These are phyloP conservation scores for Acanthacorydalis orientalis DNA, from an alignment of 2,888 invertebrate species.

Conservation along the genomic window DNA sequence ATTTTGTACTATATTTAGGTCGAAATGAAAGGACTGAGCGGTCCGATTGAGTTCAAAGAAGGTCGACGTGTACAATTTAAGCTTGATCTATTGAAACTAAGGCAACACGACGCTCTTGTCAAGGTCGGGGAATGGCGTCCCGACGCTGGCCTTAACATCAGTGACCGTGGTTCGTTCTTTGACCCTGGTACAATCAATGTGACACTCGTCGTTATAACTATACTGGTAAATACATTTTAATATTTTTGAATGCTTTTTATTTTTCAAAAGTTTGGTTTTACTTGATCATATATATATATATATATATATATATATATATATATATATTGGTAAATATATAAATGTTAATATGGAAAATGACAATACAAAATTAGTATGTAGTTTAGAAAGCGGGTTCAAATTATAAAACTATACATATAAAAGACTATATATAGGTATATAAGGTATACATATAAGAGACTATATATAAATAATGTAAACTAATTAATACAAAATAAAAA, in stretches of 20 bases:
- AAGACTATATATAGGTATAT: too few relatives aligned
- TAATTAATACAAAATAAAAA: too few relatives aligned
- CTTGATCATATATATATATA: too few relatives aligned
- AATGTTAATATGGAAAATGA: too few relatives aligned
- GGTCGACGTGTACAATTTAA: constrained; percentile 58
- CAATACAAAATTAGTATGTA: too few relatives aligned
- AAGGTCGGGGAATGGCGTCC: constrained; percentile 66
- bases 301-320: too few relatives aligned
- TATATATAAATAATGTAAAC: too few relatives aligned
- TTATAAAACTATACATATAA: too few relatives aligned
- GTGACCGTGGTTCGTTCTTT: constrained; percentile 52
- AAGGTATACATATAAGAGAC: too few relatives aligned
- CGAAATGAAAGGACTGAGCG: constrained; percentile 63
- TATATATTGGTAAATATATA: too few relatives aligned
- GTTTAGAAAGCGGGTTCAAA: too few relatives aligned
- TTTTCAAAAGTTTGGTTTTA: neutral
- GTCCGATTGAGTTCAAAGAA: constrained; percentile 65
- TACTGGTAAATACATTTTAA: constrained; percentile 37
- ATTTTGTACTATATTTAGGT: constrained; percentile 32
- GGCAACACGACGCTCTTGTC: constrained; percentile 46
- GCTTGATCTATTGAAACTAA: constrained; percentile 55
- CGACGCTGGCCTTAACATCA: constrained; percentile 46
- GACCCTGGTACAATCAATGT: constrained; percentile 56
- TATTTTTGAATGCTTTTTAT: neutral
- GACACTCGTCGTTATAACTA: constrained; percentile 59